These are phyloP conservation scores for Streblospio benedicti DNA, from an alignment of 1,140 invertebrate genomes.

Conservation along the genomic window DNA sequence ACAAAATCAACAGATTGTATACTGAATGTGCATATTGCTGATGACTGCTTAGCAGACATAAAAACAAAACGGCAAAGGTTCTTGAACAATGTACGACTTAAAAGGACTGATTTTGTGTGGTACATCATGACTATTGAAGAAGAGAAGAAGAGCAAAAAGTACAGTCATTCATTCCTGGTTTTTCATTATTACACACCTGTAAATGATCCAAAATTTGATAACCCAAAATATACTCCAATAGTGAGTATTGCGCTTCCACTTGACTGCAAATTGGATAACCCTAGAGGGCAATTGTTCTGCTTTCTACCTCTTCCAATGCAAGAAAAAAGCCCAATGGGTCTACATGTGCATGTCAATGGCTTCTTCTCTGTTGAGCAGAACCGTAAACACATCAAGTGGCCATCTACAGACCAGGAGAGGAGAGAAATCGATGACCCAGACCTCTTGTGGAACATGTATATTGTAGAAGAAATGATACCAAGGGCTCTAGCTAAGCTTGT, in stretches of 20 bases:
- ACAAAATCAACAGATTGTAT: background rate
- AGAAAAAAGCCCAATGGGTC: conserved; percentile 10
- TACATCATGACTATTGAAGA: conserved; percentile 7
- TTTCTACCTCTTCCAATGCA: conserved; percentile 15
- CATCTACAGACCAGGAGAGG: conserved; percentile 8
- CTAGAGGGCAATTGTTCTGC: conserved; percentile 14
- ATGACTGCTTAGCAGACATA: background rate
- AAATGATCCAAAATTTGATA: background rate
- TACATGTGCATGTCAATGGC: conserved; percentile 12
- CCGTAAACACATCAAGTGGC: conserved; percentile 13
- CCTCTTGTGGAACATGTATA: conserved; percentile 11
- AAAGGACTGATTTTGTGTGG: conserved; percentile 2
- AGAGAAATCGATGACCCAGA: background rate
- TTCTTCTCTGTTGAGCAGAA: conserved; percentile 14
- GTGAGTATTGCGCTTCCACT: background rate
- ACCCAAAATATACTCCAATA: background rate
- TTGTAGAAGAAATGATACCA: conserved; percentile 8
- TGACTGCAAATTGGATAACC: background rate
- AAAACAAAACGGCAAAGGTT: background rate
- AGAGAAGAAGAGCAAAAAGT: background rate
- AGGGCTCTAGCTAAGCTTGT: conserved; percentile 3
- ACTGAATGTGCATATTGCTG: background rate
- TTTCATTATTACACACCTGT: too few species aligned
- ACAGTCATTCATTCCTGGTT: too few species aligned
- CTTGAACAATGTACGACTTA: background rate